Evolutionary conservation across 2,797 vertebrate genomes (phyloP), one percentile per base, ranked within the genome.

Genomic region (Sebastes dallii): DNA sequence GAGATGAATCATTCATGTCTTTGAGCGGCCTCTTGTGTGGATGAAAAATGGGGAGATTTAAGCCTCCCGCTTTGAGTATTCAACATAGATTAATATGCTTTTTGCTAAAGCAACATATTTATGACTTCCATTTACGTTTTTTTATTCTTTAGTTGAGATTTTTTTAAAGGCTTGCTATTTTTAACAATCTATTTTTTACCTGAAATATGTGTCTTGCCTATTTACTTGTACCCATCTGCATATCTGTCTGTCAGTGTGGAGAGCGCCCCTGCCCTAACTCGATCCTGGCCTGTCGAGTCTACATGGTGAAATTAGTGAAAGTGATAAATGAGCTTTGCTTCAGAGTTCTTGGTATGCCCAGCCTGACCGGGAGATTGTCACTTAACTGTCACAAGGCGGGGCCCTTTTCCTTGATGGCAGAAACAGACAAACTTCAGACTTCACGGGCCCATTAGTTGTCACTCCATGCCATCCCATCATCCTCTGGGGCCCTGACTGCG

Each of bases 351-450:
- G 55, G 68, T 75, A 84, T 87, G 68, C 24, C 87, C 16, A 72
- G 82, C 25, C 74, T 84, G 82, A 86, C 22, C 73, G 66, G 79
- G 8, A 72, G 79, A 81, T 72, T 88, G 86, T 83, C 80, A 88
- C 84, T 77, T 68, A 81, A 16, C 89, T 89, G 80, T 90, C 89
- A 89, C 88, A 74, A 78, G 62, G 67, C 52, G 77, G 42, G 69
- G 60, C 65, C 7, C 5, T 86, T 81, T 68, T 66, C 58, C 82
- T 80, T 97, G 95, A 98, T 98, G 95, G 92, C 93, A 96, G 96
- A 97, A 98, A 96, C 97, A 98, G 96, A 97, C 88, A 84, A 80
- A 52, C 89, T 88, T 93, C 88, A 92, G 88, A 92, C 89, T 94
- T 94, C 89, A 87, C 80, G 77, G 80, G 75, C 86, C 64, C 71